phyloP scores from a whole-genome alignment of 2,888 invertebrate genomes.

The Capitulum mitella region DNA sequence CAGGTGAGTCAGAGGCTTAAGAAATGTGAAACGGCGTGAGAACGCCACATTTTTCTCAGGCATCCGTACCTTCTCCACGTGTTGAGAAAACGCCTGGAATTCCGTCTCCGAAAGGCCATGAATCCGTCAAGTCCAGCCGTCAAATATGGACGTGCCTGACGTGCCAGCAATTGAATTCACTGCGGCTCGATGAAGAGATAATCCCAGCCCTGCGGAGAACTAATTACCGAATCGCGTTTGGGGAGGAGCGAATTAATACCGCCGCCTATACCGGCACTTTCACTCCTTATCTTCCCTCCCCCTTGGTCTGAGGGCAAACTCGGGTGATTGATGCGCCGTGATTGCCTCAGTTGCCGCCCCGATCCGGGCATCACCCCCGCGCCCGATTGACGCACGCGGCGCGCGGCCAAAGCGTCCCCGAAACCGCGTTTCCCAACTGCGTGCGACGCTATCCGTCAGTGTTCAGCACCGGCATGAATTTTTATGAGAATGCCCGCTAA shows the following conservation, averaged over 20 bases:
- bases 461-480: not conserved
- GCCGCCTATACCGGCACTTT: not conserved
- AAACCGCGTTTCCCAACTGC: not conserved
- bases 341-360: not conserved
- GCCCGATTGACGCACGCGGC: not conserved
- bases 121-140: no score
- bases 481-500: not conserved
- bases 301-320: not conserved
- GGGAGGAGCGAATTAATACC: not conserved
- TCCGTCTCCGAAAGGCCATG: no score
- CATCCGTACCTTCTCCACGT: no score
- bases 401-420: not conserved
- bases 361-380: not conserved
- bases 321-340: not conserved
- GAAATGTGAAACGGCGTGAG: no score
- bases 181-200: no score
- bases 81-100: no score
- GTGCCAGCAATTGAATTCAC: no score
- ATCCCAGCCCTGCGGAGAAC: not conserved
- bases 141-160: no score
- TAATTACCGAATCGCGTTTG: conserved; percentile 2
- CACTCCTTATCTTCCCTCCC: not conserved
- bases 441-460: not conserved
- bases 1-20: no score
- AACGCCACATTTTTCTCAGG: no score